phyloP scores from a whole-genome alignment of 2,888 invertebrate species.

The Drosophila yooni region DNA sequence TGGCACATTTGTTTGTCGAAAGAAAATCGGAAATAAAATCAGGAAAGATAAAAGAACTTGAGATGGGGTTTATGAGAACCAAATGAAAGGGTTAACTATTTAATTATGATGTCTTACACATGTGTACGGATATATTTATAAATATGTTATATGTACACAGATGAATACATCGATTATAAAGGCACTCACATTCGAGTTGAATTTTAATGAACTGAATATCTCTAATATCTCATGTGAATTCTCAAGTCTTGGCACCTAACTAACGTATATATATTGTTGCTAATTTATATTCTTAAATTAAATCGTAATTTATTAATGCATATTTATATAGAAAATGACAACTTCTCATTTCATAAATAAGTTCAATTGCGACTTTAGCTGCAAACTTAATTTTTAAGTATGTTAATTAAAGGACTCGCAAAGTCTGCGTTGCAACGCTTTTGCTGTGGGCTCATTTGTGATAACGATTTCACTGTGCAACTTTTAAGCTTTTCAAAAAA shows the following conservation, averaged over 20 bases:
- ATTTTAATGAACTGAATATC: not conserved
- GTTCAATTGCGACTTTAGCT: not conserved
- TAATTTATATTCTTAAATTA: not conserved
- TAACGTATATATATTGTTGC: not conserved
- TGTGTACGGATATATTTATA: not conserved
- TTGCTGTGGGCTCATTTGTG: not conserved
- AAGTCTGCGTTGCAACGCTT: not conserved
- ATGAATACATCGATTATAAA: not conserved
- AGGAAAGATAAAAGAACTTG: not conserved
- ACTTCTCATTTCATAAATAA: not conserved
- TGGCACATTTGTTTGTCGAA: not conserved
- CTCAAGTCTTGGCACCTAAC: not conserved
- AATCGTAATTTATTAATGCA: not conserved
- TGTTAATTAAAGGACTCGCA: not conserved
- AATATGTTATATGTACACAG: not conserved
- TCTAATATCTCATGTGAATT: not conserved
- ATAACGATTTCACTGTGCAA: not conserved
- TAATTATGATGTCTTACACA: not conserved
- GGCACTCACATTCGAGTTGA: not conserved
- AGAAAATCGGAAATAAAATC: not conserved
- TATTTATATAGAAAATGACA: not conserved
- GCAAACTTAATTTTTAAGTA: not conserved
- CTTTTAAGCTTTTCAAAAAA: not conserved
- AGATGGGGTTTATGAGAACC: no score
- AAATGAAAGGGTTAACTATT: not conserved